Evolutionary conservation across 1,140 invertebrate genomes (phyloP).

Genomic region (Papilio glaucus): DNA sequence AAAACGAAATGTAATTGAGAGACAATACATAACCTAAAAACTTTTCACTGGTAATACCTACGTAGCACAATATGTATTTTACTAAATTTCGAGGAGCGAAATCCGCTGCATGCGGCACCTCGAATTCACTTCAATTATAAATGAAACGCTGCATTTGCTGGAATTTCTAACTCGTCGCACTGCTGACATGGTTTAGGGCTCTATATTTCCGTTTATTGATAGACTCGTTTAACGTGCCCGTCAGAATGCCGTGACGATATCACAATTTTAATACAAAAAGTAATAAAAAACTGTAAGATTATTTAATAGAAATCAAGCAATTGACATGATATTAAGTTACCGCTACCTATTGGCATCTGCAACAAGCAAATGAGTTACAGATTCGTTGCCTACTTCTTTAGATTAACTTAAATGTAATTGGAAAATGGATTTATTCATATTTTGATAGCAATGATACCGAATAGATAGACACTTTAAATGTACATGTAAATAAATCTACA

Average conservation of each 20-base stretch:
- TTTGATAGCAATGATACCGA: too few relatives aligned
- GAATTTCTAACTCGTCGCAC: slow-evolving; percentile 20
- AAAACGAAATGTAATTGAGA: too few relatives aligned
- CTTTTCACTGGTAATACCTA: not conserved
- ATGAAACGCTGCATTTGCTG: slow-evolving; percentile 6
- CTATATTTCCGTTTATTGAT: not conserved
- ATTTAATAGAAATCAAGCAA: too few relatives aligned
- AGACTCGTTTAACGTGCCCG: not conserved
- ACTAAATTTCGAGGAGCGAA: slow-evolving; percentile 3
- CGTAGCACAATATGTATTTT: slow-evolving; percentile 1
- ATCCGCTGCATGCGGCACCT: not conserved
- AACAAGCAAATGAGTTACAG: too few relatives aligned
- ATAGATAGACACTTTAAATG: not conserved
- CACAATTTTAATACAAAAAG: not conserved
- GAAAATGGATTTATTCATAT: not conserved
- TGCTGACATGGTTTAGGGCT: not conserved
- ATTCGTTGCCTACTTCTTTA: too few relatives aligned
- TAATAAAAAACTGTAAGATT: not conserved
- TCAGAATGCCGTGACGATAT: too few relatives aligned
- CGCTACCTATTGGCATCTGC: too few relatives aligned
- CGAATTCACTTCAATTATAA: slow-evolving; percentile 22
- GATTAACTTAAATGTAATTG: not conserved
- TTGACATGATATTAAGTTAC: too few relatives aligned
- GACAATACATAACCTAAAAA: slow-evolving; percentile 1
- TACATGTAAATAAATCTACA: not conserved